Conservation (phyloP, 2,888 invertebrate genomes). For the Lithodes maja region DNA sequence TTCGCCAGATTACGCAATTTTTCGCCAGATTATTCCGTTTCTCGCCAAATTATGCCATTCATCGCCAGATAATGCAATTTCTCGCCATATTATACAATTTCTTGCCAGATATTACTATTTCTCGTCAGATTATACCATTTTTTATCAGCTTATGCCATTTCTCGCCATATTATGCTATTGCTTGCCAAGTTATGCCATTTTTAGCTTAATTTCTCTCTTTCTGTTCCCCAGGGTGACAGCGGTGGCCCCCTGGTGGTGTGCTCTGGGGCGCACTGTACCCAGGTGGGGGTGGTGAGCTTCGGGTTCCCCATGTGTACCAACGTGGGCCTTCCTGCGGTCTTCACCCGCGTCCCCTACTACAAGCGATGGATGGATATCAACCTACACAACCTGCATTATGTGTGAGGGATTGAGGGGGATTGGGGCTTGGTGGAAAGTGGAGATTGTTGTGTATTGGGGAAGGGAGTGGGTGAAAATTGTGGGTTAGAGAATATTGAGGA, state of each 20-base stretch:
- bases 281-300: slow-evolving; percentile 67
- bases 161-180: neutral
- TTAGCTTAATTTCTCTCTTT: neutral
- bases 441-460: neutral
- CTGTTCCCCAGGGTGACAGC: slow-evolving; percentile 61
- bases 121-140: neutral
- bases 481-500: neutral
- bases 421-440: neutral
- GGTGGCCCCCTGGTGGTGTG: slow-evolving; percentile 67
- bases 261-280: slow-evolving; percentile 50
- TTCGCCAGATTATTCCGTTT: too few species aligned
- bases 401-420: neutral
- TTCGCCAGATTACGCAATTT: neutral
- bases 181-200: too few species aligned
- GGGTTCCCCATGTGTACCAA: slow-evolving; percentile 69
- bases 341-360: slow-evolving; percentile 62
- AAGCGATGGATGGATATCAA: slow-evolving; percentile 64
- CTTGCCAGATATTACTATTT: neutral
- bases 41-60: neutral
- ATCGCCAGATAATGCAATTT: neutral
- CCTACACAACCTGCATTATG: slow-evolving; percentile 30
- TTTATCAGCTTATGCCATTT: neutral
- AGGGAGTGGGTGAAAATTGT: neutral
- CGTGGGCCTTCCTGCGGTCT: slow-evolving; percentile 67
- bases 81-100: neutral